phyloP scores from a whole-genome alignment of 1,140 invertebrate genomes.

The Drosophila santomea region DNA sequence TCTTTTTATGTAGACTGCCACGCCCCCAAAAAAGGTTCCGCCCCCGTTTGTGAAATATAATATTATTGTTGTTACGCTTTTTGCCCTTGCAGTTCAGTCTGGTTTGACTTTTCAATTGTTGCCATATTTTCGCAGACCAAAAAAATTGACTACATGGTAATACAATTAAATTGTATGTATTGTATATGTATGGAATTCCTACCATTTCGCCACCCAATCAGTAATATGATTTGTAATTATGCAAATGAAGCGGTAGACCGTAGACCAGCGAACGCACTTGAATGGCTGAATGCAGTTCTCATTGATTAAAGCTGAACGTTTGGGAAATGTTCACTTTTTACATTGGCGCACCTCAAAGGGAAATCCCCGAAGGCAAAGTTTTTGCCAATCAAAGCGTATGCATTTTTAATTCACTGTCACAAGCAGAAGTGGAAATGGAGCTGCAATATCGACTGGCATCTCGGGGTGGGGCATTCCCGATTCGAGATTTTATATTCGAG shows the following conservation, averaged over 20 bases:
- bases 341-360: conserved; percentile 12
- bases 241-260: conserved; percentile 60
- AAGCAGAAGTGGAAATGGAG: conserved; percentile 4
- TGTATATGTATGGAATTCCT: neutral
- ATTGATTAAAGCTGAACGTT: conserved; percentile 31
- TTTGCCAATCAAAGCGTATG: conserved; percentile 61
- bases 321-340: neutral
- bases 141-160: conserved; percentile 39
- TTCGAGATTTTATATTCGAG: conserved; percentile 5
- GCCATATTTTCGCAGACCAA: conserved; percentile 66
- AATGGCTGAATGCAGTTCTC: conserved; percentile 17
- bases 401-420: conserved; percentile 72
- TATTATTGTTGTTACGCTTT: conserved; percentile 50
- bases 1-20: neutral
- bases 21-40: too few relatives aligned
- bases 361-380: conserved; percentile 17
- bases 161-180: conserved; percentile 35
- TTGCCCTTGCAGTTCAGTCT: conserved; percentile 22
- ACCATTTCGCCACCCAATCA: conserved; percentile 36
- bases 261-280: conserved; percentile 9
- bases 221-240: conserved; percentile 82
- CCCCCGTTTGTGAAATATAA: conserved; percentile 35
- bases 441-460: conserved; percentile 4
- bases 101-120: conserved; percentile 71
- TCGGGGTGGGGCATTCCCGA: conserved; percentile 2